Conservation (phyloP, 2,113 vertebrate genomes). For the Sinocyclocheilus grahami region DNA sequence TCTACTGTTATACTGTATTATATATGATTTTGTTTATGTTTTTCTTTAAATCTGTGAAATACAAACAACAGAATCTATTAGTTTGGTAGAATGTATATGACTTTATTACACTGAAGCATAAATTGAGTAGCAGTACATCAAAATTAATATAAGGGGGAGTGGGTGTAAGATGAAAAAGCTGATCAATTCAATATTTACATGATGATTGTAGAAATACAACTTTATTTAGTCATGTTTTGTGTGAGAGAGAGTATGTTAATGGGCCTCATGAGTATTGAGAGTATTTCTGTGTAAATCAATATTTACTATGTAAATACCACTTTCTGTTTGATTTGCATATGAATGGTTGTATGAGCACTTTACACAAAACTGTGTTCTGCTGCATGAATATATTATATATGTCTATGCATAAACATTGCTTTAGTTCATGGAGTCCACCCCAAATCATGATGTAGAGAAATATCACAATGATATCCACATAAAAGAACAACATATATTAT, state of each 20-base stretch:
- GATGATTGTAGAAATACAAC: neutral
- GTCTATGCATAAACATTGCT: no score
- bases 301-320: neutral
- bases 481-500: neutral
- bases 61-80: neutral
- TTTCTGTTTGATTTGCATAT: neutral
- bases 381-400: no score
- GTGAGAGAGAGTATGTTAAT: neutral
- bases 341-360: neutral
- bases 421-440: no score
- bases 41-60: neutral
- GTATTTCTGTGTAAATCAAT: neutral
- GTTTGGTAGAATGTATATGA: neutral
- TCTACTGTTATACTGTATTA: neutral
- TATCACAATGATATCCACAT: no score
- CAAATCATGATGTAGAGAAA: no score
- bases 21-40: neutral
- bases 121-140: neutral
- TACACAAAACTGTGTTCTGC: neutral
- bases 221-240: neutral
- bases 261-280: neutral
- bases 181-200: neutral
- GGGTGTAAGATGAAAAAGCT: neutral
- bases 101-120: neutral
- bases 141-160: neutral